phyloP scores from a whole-genome alignment of 1,140 invertebrate genomes.

The Caenorhabditis latens region DNA sequence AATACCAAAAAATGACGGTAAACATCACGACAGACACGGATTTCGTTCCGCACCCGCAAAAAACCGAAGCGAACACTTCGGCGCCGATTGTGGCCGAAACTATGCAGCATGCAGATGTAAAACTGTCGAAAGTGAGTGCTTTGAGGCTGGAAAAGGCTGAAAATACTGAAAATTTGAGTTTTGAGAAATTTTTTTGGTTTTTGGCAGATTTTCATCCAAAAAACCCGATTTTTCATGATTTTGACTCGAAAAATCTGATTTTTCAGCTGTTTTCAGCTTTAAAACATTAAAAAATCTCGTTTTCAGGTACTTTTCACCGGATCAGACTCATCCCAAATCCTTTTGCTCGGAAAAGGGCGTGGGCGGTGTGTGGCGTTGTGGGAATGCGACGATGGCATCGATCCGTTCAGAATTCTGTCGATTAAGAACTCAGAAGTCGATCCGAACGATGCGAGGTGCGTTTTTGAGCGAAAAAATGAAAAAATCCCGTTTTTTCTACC shows the following conservation, averaged over 20 bases:
- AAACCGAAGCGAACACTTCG: not conserved
- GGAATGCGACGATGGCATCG: slow-evolving; percentile 9
- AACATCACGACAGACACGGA: not conserved
- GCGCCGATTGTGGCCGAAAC: not conserved
- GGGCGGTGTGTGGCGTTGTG: not conserved
- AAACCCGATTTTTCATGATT: too few species aligned
- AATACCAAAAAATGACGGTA: not conserved
- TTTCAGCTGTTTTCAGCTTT: too few species aligned
- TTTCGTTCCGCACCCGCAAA: not conserved
- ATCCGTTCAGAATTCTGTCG: slow-evolving; percentile 14
- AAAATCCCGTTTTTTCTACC: not conserved
- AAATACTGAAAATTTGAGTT: not conserved
- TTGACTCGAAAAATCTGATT: too few species aligned
- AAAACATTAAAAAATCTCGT: too few species aligned
- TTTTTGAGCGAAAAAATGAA: not conserved
- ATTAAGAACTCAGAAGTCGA: slow-evolving; percentile 13
- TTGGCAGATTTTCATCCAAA: too few species aligned
- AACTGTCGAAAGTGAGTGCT: slow-evolving; percentile 16
- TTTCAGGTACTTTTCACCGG: slow-evolving; percentile 26
- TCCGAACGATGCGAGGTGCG: slow-evolving; percentile 25
- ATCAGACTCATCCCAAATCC: too few species aligned
- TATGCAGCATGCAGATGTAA: slow-evolving; percentile 27
- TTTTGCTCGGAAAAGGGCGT: slow-evolving; percentile 31
- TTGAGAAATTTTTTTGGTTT: not conserved
- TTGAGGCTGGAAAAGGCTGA: not conserved